phyloP scores from a whole-genome alignment of 2,888 invertebrate genomes.

The Anoplius nigerrimus region DNA sequence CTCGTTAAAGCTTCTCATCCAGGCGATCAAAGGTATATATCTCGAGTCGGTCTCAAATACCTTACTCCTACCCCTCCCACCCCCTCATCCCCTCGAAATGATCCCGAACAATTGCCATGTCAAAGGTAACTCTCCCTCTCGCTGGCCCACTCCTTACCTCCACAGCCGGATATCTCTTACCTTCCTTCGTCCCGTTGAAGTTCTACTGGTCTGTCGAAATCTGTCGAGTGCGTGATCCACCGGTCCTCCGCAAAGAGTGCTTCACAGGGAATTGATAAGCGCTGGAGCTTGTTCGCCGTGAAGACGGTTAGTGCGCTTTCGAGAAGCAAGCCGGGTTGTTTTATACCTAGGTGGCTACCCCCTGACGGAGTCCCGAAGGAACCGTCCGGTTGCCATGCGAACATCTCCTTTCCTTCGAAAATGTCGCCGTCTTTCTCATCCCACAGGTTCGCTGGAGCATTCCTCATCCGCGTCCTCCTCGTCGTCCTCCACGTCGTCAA shows the following conservation, averaged over 20 bases:
- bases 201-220: background rate
- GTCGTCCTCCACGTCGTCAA: too few relatives aligned
- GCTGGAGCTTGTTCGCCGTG: background rate
- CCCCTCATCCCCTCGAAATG: too few relatives aligned
- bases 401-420: conserved; percentile 3
- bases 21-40: conserved; percentile 77
- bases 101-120: too few relatives aligned
- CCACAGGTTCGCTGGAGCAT: too few relatives aligned
- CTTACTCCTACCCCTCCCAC: too few relatives aligned
- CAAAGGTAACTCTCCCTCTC: too few relatives aligned
- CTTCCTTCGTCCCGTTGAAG: background rate
- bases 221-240: background rate
- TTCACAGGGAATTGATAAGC: background rate
- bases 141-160: background rate
- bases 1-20: conserved; percentile 79
- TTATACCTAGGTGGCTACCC: conserved; percentile 51
- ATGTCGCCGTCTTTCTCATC: background rate
- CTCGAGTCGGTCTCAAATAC: too few relatives aligned
- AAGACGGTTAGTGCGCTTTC: too few relatives aligned
- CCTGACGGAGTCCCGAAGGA: conserved; percentile 29
- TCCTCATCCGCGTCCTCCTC: background rate
- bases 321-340: conserved; percentile 44
- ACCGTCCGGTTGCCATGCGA: conserved; percentile 55
- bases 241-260: background rate
- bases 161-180: background rate